Base-by-base conservation (phyloP, 2,888 invertebrate species). In the Brassicogethes aeneus region DNA sequence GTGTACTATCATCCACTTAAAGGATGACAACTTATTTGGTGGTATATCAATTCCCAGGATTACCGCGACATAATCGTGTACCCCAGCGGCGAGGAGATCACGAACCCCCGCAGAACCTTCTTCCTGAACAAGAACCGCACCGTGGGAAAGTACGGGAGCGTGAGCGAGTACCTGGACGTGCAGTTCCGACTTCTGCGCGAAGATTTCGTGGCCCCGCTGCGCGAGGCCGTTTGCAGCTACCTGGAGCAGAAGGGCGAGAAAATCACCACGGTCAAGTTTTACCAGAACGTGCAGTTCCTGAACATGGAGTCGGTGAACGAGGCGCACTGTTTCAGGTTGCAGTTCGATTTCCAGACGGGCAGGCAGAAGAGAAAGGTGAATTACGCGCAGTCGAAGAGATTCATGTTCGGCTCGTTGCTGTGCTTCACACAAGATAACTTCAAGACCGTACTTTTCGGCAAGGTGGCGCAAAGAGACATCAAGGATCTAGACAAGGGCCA, bases 121-220 rank as follows among this genome's bases (percentile, higher is more conserved):
- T 77, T 73, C 56, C 52, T 79, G 14, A 65, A 75, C 12, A 72
- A 75, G 1, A 82, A 80, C 56, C 74, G 79, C 39, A 62, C 75
- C 1, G 63, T 74, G 33, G 85, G 83, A 12, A 69, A 72, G 0
- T 89, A 84, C 60, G 57, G 69, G 1, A 71, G 71, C 55, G 70
- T 81, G 1, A 73, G 80, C 34, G 79, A 87, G 55, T 92, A 92
- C 59, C 68, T 92, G 15, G 83, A 85, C 52, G 70, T 81, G n/a
- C 89, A 89, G 51, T 87, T 86, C 57, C 74, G 82, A 29, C 68
- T 90, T 23, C 60, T 91, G 36, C 68, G 86, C 17, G 88, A 91
- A 68, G 91, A 92, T 64, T 88, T 85, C 57, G 73, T 86, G 17
- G 71, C 74, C 13, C 85, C 90, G 1, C 60, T 92, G 15, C 68